Evolutionary conservation across 2,113 vertebrate species (phyloP).

Genomic region (Varanus komodoensis): DNA sequence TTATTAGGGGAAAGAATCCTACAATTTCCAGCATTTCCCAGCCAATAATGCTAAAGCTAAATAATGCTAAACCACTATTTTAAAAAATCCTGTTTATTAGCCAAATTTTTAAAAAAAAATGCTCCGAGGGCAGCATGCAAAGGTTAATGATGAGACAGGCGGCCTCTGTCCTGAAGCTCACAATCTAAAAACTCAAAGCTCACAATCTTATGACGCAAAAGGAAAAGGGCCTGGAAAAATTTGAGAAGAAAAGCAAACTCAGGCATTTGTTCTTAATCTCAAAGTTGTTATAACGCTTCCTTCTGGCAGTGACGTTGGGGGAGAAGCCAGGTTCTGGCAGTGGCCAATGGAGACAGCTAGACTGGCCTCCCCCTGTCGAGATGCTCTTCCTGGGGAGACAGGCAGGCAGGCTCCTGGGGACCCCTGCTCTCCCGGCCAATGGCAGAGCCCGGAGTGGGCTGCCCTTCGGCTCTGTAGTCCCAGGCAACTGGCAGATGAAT

Average conservation of each 20-base stretch:
- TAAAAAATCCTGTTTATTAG: no score
- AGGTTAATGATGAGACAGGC: not conserved
- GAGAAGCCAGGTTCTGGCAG: not conserved
- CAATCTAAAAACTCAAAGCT: not conserved
- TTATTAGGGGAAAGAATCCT: no score
- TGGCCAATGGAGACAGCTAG: not conserved
- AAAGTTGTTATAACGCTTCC: not conserved
- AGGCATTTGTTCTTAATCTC: not conserved
- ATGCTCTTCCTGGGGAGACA: not conserved
- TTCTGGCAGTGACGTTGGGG: not conserved
- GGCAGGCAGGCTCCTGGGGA: not conserved
- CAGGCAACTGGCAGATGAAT: not conserved
- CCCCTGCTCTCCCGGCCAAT: not conserved
- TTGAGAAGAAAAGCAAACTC: not conserved
- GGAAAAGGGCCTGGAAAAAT: not conserved
- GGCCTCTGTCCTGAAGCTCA: not conserved
- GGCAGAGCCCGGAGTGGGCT: not conserved
- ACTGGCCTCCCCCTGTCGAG: not conserved
- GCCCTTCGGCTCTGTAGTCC: not conserved
- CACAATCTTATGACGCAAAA: not conserved
- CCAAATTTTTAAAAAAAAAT: not conserved
- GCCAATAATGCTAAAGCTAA: no score
- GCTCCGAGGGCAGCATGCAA: not conserved
- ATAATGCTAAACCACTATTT: no score
- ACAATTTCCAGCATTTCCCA: no score